phyloP scores from a whole-genome alignment of 2,113 vertebrate genomes.

The Stomatorhinus ivindoensis region DNA sequence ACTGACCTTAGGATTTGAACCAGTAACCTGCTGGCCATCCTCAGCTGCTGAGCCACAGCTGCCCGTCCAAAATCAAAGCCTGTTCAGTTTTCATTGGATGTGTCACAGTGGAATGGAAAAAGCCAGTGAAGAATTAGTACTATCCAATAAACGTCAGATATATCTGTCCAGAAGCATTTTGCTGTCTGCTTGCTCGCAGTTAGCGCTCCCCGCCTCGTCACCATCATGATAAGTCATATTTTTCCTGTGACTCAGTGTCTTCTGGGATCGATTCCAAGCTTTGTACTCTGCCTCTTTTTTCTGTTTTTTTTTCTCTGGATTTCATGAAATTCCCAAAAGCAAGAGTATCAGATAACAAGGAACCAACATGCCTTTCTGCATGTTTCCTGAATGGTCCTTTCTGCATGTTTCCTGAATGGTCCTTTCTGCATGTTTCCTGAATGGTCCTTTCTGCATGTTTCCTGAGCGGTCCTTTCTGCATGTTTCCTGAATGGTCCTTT shows the following conservation, averaged over 20 bases:
- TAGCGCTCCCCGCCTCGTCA: neutral
- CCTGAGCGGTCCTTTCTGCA: neutral
- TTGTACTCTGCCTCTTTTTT: neutral
- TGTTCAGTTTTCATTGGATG: neutral
- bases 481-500: neutral
- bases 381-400: neutral
- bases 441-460: no score
- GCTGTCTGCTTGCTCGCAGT: neutral
- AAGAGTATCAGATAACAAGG: neutral
- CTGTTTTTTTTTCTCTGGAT: neutral
- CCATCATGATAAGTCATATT: neutral
- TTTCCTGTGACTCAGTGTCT: neutral
- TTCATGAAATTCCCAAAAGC: neutral
- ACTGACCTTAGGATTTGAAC: neutral
- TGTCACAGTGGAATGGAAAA: neutral
- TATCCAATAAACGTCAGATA: neutral
- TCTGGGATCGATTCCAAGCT: neutral
- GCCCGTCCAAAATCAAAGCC: neutral
- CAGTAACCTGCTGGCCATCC: neutral
- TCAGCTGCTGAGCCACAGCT: neutral
- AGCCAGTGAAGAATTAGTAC: neutral
- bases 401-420: neutral
- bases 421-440: neutral
- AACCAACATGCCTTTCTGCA: neutral
- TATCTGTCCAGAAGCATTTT: neutral